Conservation (phyloP, 2,113 vertebrate genomes). For the Laterallus jamaicensis region DNA sequence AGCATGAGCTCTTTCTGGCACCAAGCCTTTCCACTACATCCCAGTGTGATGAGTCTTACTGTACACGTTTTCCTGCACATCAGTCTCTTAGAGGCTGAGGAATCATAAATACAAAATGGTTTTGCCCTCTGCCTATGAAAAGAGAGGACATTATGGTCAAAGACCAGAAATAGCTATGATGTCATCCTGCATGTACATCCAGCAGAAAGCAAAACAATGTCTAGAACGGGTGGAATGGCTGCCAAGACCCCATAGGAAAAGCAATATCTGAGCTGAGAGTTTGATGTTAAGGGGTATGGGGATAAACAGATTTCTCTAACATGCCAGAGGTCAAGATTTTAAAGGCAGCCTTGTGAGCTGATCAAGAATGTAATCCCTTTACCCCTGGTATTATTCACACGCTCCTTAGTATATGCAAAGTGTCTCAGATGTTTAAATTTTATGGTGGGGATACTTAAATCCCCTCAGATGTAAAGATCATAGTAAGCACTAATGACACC, state of each 20-base stretch:
- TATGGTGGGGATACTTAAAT: background rate
- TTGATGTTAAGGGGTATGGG: background rate
- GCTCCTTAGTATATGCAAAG: background rate
- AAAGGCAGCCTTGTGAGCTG: background rate
- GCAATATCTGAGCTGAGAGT: background rate
- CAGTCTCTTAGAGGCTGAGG: background rate
- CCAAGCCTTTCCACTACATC: background rate
- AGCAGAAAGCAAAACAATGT: constrained; percentile 11
- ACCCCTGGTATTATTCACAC: background rate
- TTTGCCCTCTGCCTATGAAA: background rate
- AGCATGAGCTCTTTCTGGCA: background rate
- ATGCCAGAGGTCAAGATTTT: background rate
- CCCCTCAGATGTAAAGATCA: background rate
- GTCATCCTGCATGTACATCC: background rate
- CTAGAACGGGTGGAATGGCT: background rate
- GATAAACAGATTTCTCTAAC: background rate
- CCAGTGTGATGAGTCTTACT: background rate
- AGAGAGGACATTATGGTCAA: background rate
- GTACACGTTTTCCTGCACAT: background rate
- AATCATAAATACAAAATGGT: background rate
- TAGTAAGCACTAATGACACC: background rate
- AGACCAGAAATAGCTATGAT: background rate
- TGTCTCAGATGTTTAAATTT: background rate
- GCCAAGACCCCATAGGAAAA: background rate
- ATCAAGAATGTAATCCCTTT: background rate